Evolutionary conservation across 2,113 vertebrate species (phyloP).

Genomic region (Poecile atricapillus): DNA sequence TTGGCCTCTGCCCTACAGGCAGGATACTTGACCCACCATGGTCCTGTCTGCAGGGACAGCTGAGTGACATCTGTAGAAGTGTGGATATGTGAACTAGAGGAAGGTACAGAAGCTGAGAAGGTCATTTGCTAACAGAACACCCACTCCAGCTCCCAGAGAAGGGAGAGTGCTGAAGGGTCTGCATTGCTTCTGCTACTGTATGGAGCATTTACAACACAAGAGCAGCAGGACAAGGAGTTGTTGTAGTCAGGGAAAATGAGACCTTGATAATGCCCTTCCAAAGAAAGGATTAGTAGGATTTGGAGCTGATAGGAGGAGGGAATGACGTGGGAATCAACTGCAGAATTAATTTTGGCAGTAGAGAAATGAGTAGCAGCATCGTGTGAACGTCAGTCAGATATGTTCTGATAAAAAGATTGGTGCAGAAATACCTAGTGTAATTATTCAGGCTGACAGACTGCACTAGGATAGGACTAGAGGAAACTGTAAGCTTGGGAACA

Average conservation of each 20-base stretch:
- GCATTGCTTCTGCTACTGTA: background rate
- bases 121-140: background rate
- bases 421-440: background rate
- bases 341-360: background rate
- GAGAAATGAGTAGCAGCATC: background rate
- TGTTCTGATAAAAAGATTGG: background rate
- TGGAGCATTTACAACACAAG: background rate
- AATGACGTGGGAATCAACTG: background rate
- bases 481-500: background rate
- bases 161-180: background rate
- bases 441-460: background rate
- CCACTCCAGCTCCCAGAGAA: background rate
- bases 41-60: background rate
- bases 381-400: background rate
- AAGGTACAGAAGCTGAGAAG: background rate
- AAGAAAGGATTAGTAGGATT: background rate
- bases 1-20: background rate
- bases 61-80: background rate
- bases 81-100: background rate
- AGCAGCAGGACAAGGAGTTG: background rate
- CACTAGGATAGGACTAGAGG: background rate
- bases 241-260: background rate
- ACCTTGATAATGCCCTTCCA: background rate
- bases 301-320: background rate
- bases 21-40: background rate